These are phyloP conservation scores for Pollenia labialis DNA, from an alignment of 2,888 invertebrate genomes.

Conservation along the genomic window DNA sequence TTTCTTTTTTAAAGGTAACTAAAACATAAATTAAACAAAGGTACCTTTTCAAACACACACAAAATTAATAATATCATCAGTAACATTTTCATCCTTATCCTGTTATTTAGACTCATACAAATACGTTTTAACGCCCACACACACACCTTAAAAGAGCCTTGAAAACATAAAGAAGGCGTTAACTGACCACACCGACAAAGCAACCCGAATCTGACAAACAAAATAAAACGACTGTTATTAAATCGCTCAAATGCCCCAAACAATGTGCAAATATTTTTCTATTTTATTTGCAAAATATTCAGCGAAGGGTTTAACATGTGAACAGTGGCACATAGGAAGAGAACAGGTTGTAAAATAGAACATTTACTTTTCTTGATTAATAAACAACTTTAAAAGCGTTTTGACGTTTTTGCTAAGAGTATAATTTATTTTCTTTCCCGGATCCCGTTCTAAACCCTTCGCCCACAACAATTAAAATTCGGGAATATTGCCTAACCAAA, in stretches of 20 bases:
- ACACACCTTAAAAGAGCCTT: slow-evolving; percentile 16
- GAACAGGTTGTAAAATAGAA: background rate
- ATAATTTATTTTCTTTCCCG: too few species aligned
- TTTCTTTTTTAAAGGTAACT: slow-evolving; percentile 39
- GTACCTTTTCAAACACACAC: slow-evolving; percentile 21
- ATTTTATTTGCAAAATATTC: slow-evolving; percentile 1
- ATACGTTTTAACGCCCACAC: background rate
- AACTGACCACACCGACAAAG: slow-evolving; percentile 45
- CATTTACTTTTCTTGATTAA: too few species aligned
- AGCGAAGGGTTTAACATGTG: background rate
- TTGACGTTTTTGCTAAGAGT: too few species aligned
- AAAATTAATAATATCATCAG: slow-evolving; percentile 45
- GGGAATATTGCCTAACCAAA: too few species aligned
- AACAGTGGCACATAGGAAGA: slow-evolving; percentile 14
- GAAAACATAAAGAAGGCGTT: slow-evolving; percentile 58
- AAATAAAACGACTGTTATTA: slow-evolving; percentile 51
- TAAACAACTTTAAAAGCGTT: too few species aligned
- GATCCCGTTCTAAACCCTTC: too few species aligned
- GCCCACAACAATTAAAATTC: too few species aligned
- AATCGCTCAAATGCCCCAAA: slow-evolving; percentile 25
- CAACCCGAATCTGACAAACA: slow-evolving; percentile 15
- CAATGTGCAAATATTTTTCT: slow-evolving; percentile 19
- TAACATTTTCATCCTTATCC: slow-evolving; percentile 1
- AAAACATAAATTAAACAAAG: slow-evolving; percentile 29
- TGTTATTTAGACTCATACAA: background rate